A percentile compares a stretch with the other conserved stretches of the same genome.
Conservation (phyloP, 2,113 vertebrate species). For the Sceloporus tristichus region DNA sequence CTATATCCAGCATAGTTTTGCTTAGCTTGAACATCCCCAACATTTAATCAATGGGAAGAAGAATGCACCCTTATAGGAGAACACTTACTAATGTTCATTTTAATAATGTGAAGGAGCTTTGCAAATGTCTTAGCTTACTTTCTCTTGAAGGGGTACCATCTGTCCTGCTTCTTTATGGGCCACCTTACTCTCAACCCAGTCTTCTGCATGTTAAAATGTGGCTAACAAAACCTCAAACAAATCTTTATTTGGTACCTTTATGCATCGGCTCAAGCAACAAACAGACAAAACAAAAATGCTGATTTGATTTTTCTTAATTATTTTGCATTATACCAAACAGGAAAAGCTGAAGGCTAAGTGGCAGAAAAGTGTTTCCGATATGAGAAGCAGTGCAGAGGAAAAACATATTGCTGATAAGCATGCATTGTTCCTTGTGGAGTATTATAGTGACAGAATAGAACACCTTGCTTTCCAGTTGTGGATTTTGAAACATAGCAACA, state of each 20-base stretch:
- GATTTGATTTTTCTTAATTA: neutral
- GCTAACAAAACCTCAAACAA: no score
- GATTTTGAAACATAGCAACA: neutral
- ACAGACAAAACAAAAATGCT: neutral
- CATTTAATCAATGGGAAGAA: no score
- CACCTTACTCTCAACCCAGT: neutral
- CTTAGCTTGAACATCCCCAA: neutral
- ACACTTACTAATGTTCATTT: no score
- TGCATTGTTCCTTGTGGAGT: neutral
- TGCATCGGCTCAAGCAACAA: neutral
- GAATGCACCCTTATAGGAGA: no score
- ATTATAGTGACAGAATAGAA: neutral
- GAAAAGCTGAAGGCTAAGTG: neutral
- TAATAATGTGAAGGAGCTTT: neutral
- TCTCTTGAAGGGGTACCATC: neutral
- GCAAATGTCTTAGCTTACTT: neutral
- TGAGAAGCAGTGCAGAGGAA: neutral
- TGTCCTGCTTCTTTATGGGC: neutral
- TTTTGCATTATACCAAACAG: slow-evolving; percentile 20
- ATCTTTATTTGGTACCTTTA: neutral
- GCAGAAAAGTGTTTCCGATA: neutral
- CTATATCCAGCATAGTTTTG: neutral
- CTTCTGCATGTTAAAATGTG: neutral
- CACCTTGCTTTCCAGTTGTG: neutral
- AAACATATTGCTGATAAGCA: neutral